Evolutionary conservation across 37 sponge, comb jelly and placozoan species (phyloP).

Genomic region (Halichondria panicea): DNA sequence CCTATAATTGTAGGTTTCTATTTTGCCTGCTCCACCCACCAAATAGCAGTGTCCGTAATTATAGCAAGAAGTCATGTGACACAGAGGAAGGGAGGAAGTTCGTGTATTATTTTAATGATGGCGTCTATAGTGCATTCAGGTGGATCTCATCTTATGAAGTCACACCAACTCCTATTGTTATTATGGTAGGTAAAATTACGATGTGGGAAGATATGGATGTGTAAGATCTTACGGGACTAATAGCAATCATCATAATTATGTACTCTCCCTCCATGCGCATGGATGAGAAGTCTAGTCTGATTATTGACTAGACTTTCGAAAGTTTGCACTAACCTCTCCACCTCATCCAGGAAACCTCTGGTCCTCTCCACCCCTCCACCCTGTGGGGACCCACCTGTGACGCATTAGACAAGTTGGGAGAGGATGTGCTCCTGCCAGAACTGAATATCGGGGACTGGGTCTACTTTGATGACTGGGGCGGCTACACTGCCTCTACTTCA

Average conservation of each 20-base stretch:
- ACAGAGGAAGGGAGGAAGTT: neutral
- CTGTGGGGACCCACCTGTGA: constrained; percentile 96
- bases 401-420: constrained; percentile 72
- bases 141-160: constrained; percentile 61
- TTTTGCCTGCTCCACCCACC: constrained; percentile 73
- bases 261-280: too few relatives aligned
- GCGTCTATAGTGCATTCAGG: constrained; percentile 91
- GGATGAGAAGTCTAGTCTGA: too few relatives aligned
- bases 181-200: constrained; percentile 42
- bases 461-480: constrained; percentile 91
- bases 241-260: too few relatives aligned
- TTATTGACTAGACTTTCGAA: too few relatives aligned
- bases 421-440: constrained; percentile 58
- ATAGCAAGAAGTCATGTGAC: constrained; percentile 37
- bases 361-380: constrained; percentile 17
- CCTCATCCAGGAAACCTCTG: neutral
- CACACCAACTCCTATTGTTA: constrained; percentile 11
- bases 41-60: constrained; percentile 70
- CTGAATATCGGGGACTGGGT: constrained; percentile 85
- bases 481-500: constrained; percentile 73
- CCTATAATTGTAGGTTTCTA: constrained; percentile 79
- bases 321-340: neutral
- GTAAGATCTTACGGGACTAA: too few relatives aligned
- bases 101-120: constrained; percentile 94
- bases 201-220: too few relatives aligned